phyloP scores from a whole-genome alignment of 37 sponge, comb jelly and placozoan species.

The Cliona cf. orientalis region DNA sequence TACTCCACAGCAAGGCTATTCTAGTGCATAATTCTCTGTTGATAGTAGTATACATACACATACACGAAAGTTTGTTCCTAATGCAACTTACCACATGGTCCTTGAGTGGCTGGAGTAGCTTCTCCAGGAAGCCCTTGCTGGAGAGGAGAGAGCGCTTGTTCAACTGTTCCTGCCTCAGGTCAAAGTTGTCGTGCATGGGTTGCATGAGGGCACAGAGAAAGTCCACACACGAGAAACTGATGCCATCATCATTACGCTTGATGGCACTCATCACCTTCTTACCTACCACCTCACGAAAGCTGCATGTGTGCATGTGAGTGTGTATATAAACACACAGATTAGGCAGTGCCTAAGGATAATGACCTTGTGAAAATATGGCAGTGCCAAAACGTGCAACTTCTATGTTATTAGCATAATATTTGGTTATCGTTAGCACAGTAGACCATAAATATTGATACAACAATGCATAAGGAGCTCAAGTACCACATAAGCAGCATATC shows the following conservation, averaged over 20 bases:
- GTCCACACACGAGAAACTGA: constrained; percentile 94
- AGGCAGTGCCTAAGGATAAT: too few relatives aligned
- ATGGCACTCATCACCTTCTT: constrained; percentile 90
- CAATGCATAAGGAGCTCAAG: too few relatives aligned
- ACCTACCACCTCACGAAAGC: constrained; percentile 76
- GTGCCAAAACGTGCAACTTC: too few relatives aligned
- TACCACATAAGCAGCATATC: too few relatives aligned
- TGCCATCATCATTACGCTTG: constrained; percentile 90
- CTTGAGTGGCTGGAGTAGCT: constrained; percentile 78
- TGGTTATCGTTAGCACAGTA: too few relatives aligned
- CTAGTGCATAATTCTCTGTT: neutral
- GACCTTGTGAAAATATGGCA: too few relatives aligned
- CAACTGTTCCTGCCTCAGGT: constrained; percentile 92
- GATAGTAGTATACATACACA: neutral
- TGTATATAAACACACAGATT: too few relatives aligned
- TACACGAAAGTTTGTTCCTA: neutral
- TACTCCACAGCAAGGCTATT: too few relatives aligned
- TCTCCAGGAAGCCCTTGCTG: constrained; percentile 79
- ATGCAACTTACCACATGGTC: constrained; percentile 62
- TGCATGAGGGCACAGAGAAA: constrained; percentile 98
- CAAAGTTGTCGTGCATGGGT: constrained; percentile 99
- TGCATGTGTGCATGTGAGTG: neutral
- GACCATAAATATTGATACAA: too few relatives aligned
- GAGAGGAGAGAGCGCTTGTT: constrained; percentile 98
- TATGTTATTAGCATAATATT: too few relatives aligned